phyloP scores from a whole-genome alignment of 2,797 vertebrate species.

The Propithecus perrieri region DNA sequence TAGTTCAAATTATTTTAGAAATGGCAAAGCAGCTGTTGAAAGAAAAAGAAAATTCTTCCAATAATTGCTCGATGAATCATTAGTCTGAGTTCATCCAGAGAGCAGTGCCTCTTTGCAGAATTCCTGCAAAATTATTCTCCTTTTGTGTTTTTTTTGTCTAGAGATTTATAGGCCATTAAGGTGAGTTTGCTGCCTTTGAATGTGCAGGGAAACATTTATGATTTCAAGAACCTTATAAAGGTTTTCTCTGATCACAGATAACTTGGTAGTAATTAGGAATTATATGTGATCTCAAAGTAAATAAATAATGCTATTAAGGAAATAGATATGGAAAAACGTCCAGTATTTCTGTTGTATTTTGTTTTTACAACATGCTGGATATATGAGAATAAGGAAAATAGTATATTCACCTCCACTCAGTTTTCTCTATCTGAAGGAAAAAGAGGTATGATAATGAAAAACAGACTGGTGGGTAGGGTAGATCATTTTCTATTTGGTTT shows the following conservation, averaged over 20 bases:
- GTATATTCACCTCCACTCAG: not conserved
- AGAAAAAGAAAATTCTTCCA: conserved; percentile 45
- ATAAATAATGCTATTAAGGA: not conserved
- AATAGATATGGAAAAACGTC: not conserved
- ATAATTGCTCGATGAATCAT: conserved; percentile 51
- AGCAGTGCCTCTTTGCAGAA: not conserved
- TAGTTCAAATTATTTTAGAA: conserved; percentile 53
- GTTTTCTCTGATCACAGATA: not conserved
- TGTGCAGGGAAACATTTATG: not conserved
- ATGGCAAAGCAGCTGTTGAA: conserved; percentile 25
- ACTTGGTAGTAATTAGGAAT: not conserved
- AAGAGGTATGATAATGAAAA: not conserved
- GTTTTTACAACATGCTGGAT: not conserved
- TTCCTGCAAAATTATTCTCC: not conserved
- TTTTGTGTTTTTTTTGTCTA: not conserved
- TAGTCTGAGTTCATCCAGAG: conserved; percentile 47
- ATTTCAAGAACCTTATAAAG: not conserved
- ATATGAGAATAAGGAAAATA: not conserved
- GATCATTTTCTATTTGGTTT: not conserved
- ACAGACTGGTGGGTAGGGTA: not conserved
- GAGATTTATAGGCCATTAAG: not conserved
- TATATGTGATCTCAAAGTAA: not conserved
- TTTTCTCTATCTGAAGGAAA: not conserved
- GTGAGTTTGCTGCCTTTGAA: not conserved
- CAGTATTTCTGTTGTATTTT: not conserved